Percentiles rank a stretch among this genome's conserved stretches.
Conservation (phyloP, 2,888 invertebrate genomes). For the Caenorhabditis uteleia region DNA sequence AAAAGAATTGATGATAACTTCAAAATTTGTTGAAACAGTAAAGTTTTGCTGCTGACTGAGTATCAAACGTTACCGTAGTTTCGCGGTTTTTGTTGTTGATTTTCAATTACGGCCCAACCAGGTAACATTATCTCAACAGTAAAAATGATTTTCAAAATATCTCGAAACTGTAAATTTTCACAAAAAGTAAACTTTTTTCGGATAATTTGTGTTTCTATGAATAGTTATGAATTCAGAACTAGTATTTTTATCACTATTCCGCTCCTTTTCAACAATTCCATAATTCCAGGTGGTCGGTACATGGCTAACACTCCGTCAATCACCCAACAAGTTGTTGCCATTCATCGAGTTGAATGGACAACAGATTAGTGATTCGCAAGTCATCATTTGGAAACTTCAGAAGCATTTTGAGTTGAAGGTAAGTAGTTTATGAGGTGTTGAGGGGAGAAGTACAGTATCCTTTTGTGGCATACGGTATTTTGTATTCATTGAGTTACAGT, state of each 20-base stretch:
- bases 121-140: no score
- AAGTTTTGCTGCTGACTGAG: no score
- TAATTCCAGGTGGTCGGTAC: slow-evolving; percentile 39
- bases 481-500: no score
- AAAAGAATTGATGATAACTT: no score
- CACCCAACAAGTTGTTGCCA: slow-evolving; percentile 44
- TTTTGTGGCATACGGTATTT: no score
- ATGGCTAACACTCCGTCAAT: slow-evolving; percentile 37
- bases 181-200: neutral
- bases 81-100: no score
- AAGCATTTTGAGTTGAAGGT: slow-evolving; percentile 45
- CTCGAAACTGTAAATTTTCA: no score
- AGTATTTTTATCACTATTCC: neutral
- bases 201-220: neutral
- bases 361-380: slow-evolving; percentile 50
- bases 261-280: neutral
- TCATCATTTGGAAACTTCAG: slow-evolving; percentile 48
- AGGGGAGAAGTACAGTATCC: no score
- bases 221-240: neutral
- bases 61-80: no score
- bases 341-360: slow-evolving; percentile 52
- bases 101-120: no score
- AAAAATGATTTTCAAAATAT: no score
- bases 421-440: neutral
- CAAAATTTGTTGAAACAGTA: no score